Evolutionary conservation across 2,113 vertebrate species (phyloP).

Genomic region (Dryoscopus gambensis): DNA sequence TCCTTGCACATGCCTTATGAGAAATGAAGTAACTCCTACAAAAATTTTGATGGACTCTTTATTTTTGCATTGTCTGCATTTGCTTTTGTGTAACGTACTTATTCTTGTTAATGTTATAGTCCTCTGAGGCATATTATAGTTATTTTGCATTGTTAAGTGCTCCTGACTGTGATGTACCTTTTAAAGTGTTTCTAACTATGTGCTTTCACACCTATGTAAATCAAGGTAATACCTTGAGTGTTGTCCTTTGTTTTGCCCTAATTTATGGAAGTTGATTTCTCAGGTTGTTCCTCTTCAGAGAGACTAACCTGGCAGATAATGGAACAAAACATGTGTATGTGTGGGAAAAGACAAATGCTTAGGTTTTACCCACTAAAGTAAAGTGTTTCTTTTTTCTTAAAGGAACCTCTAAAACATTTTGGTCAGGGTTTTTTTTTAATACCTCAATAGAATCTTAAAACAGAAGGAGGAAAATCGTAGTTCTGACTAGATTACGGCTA

Average conservation of each 20-base stretch:
- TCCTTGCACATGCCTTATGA: background rate
- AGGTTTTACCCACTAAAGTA: background rate
- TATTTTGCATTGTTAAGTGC: background rate
- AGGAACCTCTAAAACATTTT: background rate
- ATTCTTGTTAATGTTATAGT: background rate
- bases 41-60: background rate
- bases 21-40: background rate
- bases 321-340: background rate
- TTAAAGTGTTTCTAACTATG: background rate
- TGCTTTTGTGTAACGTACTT: background rate
- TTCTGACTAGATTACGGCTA: background rate
- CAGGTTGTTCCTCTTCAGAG: background rate
- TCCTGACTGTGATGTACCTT: background rate
- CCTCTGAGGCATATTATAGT: background rate
- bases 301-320: background rate
- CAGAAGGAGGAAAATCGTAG: background rate
- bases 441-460: background rate
- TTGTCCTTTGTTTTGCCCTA: background rate
- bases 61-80: background rate
- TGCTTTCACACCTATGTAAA: background rate
- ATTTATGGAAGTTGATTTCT: background rate
- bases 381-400: background rate
- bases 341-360: background rate
- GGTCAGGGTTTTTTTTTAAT: background rate
- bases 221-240: background rate